phyloP scores from a whole-genome alignment of 1,140 invertebrate genomes.

The Brevipalpus yothersi region DNA sequence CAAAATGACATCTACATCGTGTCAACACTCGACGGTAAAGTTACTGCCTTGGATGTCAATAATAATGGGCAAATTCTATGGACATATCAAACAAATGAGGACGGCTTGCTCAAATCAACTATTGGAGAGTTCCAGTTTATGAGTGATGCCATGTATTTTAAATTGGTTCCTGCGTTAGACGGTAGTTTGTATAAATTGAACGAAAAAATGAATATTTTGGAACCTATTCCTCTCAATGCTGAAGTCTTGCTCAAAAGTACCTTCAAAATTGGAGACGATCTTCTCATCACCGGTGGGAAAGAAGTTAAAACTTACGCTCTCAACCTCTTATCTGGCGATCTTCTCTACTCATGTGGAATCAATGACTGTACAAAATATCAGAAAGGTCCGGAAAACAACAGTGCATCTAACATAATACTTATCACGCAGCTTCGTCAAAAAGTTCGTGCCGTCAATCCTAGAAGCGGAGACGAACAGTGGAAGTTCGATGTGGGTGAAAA shows the following conservation, averaged over 20 bases:
- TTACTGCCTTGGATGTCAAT: constrained; percentile 10
- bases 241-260: constrained; percentile 55
- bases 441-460: constrained; percentile 56
- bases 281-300: constrained; percentile 50
- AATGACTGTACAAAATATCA: constrained; percentile 31
- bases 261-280: constrained; percentile 53
- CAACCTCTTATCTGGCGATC: constrained; percentile 40
- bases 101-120: constrained; percentile 9
- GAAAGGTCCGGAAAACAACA: constrained; percentile 29
- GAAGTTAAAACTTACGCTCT: constrained; percentile 35
- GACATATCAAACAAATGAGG: constrained; percentile 5
- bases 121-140: constrained; percentile 33
- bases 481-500: constrained; percentile 81
- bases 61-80: constrained; percentile 7
- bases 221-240: constrained; percentile 56
- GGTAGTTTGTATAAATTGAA: constrained; percentile 74
- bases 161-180: constrained; percentile 67
- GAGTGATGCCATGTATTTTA: constrained; percentile 54
- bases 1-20: constrained; percentile 3
- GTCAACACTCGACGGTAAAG: constrained; percentile 12
- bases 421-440: constrained; percentile 42
- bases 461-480: constrained; percentile 66
- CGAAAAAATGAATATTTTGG: constrained; percentile 41
- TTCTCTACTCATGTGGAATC: constrained; percentile 33
- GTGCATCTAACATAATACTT: neutral